Conservation (phyloP, 92 coral and sea anemone species). For the Porites lobata region DNA sequence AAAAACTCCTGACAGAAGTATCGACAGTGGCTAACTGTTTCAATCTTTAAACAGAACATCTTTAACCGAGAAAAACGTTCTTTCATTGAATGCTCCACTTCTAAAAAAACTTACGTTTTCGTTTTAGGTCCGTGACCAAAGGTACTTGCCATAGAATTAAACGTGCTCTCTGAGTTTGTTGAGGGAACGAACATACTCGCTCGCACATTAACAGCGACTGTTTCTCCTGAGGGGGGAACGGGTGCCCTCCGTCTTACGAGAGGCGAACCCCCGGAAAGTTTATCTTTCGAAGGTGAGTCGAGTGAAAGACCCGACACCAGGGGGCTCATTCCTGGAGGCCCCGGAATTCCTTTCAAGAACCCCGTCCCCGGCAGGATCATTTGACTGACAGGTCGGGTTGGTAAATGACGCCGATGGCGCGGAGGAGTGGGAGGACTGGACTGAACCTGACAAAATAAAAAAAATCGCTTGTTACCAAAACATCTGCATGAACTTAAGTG, state of each 20-base stretch:
- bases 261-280: slow-evolving; percentile 64
- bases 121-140: slow-evolving; percentile 74
- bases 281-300: slow-evolving; percentile 71
- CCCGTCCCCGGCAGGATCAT: slow-evolving; percentile 75
- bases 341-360: slow-evolving; percentile 64
- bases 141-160: slow-evolving; percentile 64
- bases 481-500: background rate
- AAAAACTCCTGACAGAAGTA: background rate
- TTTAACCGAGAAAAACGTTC: too few species aligned
- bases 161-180: slow-evolving; percentile 49
- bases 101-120: slow-evolving; percentile 33
- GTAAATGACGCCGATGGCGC: slow-evolving; percentile 87
- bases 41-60: too few species aligned
- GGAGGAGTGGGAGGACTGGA: slow-evolving; percentile 91
- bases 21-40: too few species aligned
- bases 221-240: slow-evolving; percentile 47
- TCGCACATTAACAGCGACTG: slow-evolving; percentile 77
- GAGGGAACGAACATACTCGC: slow-evolving; percentile 77
- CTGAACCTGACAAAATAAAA: slow-evolving; percentile 33
- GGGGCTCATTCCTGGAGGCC: slow-evolving; percentile 70
- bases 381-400: slow-evolving; percentile 86
- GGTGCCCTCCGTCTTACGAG: slow-evolving; percentile 84
- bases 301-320: slow-evolving; percentile 83
- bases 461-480: background rate
- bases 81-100: background rate